Base-by-base conservation (phyloP, 2,797 vertebrate genomes). In the Ctenochaetus hawaiiensis region DNA sequence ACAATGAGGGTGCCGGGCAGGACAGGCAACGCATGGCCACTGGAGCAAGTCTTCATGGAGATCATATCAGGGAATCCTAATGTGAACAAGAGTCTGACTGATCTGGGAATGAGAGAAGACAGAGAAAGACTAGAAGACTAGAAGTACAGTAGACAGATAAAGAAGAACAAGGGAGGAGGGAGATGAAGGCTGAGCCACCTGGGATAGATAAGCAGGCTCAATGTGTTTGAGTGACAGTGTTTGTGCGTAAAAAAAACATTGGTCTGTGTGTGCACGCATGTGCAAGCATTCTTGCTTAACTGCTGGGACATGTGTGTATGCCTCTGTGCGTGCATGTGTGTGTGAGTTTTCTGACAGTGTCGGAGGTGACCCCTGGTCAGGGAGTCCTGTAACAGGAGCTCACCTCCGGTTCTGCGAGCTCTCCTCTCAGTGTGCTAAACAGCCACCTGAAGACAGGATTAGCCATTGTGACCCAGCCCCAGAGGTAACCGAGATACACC, bases 381-480 rank as follows among this genome's bases (percentile, higher is more conserved):
- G 92, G 86, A 91, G 92, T 91, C 90, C 92, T 94, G 94, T 95
- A 95, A 96, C 87, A 81, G 82, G 94, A 96, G 93, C 94, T 94
- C 92, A 92, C 93, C 90, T 90, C 89, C 90, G 89, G 93, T 89
- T 93, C 90, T 81, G 81, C 77, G 47, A 94, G 92, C 92, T 90
- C 90, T 92, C 84, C 88, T 94, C 91, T 95, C 89, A 85, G 87
- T 93, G 93, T 85, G 91, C 92, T 95, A 92, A 95, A 94, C 93
- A 95, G 92, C 91, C 92, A 94, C 93, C 94, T 95, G 93, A 95
- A 94, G 91, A 94, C 93, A 92, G 93, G 94, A 94, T 94, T 93
- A 93, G 89, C 88, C 81, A 88, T 89, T 88, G 90, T 93, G 93
- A 94, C 93, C 92, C 62, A 77, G 91, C 90, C 91, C 88, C 84